phyloP scores from a whole-genome alignment of 1,140 invertebrate species.

The Delia radicum region DNA sequence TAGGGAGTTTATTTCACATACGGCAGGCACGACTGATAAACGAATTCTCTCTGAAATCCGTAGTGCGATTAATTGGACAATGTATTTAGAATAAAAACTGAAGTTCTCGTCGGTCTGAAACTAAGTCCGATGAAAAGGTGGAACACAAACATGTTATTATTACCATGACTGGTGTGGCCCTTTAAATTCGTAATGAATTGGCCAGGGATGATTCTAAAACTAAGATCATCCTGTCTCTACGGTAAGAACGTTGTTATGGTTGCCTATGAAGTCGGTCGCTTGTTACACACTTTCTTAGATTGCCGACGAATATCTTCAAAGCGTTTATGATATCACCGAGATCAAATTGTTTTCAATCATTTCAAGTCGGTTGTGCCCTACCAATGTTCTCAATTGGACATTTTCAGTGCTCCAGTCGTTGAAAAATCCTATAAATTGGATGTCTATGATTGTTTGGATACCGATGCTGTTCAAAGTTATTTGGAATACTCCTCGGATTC shows the following conservation, averaged over 20 bases:
- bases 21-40: too few species aligned
- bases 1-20: too few species aligned
- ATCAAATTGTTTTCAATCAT: conserved; percentile 86
- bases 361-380: conserved; percentile 97
- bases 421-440: conserved; percentile 76
- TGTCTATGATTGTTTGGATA: conserved; percentile 86
- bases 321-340: conserved; percentile 86
- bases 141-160: conserved; percentile 80
- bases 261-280: conserved; percentile 82
- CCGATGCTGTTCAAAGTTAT: conserved; percentile 89
- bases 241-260: conserved; percentile 83
- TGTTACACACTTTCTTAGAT: conserved; percentile 93
- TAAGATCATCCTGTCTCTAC: conserved; percentile 84
- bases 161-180: conserved; percentile 88
- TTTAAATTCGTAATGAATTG: conserved; percentile 74
- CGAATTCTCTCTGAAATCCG: too few species aligned
- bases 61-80: too few species aligned
- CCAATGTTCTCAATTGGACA: conserved; percentile 73
- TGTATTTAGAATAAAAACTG: too few species aligned
- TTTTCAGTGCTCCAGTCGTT: conserved; percentile 75
- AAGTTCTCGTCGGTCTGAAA: too few species aligned
- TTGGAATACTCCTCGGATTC: conserved; percentile 94
- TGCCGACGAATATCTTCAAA: conserved; percentile 76
- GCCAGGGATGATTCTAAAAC: conserved; percentile 66
- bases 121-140: conserved; percentile 63